Conservation (phyloP, 2,113 vertebrate species). For the Grus americana region DNA sequence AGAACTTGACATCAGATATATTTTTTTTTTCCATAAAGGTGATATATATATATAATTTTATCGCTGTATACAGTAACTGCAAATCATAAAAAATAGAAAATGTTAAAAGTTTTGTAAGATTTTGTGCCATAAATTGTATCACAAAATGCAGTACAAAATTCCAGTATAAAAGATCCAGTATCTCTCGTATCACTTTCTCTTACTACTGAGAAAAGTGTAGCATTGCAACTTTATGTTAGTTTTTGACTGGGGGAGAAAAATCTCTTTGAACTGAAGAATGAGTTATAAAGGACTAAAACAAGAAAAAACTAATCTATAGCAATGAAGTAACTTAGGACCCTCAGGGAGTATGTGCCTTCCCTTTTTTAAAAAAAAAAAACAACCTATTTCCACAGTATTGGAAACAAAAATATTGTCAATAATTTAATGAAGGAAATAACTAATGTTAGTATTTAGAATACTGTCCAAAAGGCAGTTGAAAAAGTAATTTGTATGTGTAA, state of each 20-base stretch:
- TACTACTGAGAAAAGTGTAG: background rate
- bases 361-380: background rate
- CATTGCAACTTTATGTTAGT: background rate
- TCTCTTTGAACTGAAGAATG: background rate
- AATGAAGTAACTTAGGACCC: background rate
- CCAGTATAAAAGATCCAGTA: background rate
- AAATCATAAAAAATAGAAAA: background rate
- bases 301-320: background rate
- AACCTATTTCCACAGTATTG: background rate
- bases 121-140: background rate
- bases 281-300: background rate
- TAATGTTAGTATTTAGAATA: background rate
- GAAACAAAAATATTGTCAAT: background rate
- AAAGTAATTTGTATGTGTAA: background rate
- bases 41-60: background rate
- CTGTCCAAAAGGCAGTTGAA: background rate
- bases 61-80: background rate
- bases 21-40: background rate
- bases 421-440: background rate
- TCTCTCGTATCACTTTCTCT: background rate
- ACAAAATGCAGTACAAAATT: background rate
- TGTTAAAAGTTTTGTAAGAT: background rate
- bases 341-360: background rate
- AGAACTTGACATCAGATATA: fast-evolving
- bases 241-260: background rate